These are phyloP conservation scores for Leptonema lineaticorne DNA, from an alignment of 1,140 invertebrate genomes.

Conservation along the genomic window DNA sequence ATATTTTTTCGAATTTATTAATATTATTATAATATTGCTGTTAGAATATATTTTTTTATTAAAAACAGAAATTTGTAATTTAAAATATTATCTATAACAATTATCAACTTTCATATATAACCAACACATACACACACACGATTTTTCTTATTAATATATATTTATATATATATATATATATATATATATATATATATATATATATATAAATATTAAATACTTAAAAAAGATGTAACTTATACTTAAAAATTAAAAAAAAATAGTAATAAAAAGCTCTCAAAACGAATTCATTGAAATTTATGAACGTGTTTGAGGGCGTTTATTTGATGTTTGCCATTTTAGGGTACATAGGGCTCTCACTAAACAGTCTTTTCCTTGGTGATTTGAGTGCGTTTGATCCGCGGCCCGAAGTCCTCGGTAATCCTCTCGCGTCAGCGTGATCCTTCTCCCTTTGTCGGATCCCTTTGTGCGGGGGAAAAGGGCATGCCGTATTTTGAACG, in stretches of 20 bases:
- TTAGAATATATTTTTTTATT: no score
- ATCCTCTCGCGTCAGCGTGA: slow-evolving; percentile 22
- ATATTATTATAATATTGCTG: no score
- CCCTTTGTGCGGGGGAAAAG: slow-evolving; percentile 9
- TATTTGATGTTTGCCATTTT: neutral
- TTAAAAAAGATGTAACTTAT: no score
- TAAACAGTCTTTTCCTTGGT: neutral
- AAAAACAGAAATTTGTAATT: no score
- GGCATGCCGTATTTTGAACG: slow-evolving; percentile 1
- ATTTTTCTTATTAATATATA: neutral
- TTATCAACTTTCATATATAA: no score
- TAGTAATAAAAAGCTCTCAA: no score
- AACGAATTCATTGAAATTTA: no score
- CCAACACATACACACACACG: no score
- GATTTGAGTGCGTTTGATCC: slow-evolving; percentile 22
- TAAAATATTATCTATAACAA: no score
- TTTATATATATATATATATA: neutral
- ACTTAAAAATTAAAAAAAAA: no score
- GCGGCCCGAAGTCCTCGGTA: slow-evolving; percentile 14
- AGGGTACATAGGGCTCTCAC: neutral
- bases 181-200: neutral
- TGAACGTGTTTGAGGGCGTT: no score
- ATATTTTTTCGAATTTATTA: no score
- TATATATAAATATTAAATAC: neutral
- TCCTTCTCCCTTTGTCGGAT: slow-evolving; percentile 18